A percentile compares a stretch with the other conserved stretches of the same genome.
These are phyloP conservation scores for Ceyx cyanopectus DNA, from an alignment of 2,113 vertebrate genomes.

Conservation along the genomic window DNA sequence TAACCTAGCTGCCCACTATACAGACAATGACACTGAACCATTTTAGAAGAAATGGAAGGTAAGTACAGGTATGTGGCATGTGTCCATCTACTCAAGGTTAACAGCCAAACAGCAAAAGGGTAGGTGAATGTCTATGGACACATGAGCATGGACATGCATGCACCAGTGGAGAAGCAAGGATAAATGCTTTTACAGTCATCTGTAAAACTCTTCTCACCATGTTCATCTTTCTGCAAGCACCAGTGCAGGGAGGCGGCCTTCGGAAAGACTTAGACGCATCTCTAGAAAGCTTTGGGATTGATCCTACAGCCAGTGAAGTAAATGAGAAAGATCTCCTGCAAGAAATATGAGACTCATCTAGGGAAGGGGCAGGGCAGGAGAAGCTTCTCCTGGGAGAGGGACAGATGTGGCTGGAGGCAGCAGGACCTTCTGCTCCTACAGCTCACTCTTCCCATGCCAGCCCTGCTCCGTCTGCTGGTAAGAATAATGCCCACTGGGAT, in stretches of 20 bases:
- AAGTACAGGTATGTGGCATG: background rate
- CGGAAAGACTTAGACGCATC: background rate
- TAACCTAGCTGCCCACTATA: background rate
- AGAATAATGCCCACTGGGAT: background rate
- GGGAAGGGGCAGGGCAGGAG: background rate
- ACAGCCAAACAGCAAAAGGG: background rate
- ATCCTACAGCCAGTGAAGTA: background rate
- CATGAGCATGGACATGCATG: background rate
- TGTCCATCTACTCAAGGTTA: background rate
- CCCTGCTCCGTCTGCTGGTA: conserved; percentile 61
- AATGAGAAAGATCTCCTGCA: background rate
- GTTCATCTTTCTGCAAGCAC: background rate
- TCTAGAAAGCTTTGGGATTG: background rate
- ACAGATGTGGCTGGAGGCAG: background rate
- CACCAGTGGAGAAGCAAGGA: background rate
- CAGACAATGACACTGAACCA: background rate
- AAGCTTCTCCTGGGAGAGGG: background rate
- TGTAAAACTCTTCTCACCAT: background rate
- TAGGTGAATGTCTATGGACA: background rate
- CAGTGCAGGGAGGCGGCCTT: background rate
- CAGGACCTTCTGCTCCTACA: background rate
- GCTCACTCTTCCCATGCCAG: background rate
- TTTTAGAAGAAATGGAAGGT: background rate
- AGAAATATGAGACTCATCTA: background rate
- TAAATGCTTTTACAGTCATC: background rate